phyloP scores from a whole-genome alignment of 2,797 vertebrate genomes.

The Gallinago solitaria region DNA sequence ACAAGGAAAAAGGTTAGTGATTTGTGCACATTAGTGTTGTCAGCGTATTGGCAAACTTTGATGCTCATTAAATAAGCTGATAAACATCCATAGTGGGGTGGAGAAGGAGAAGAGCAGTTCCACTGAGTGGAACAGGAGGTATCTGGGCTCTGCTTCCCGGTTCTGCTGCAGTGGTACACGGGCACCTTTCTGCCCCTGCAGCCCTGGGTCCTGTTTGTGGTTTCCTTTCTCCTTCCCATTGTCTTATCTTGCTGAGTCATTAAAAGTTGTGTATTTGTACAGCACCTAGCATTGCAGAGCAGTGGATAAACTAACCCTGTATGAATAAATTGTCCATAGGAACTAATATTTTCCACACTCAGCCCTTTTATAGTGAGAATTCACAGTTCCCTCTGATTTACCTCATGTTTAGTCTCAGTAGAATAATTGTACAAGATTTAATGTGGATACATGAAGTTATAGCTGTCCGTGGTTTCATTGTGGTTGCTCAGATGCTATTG shows the following conservation, averaged over 20 bases:
- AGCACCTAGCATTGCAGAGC: not conserved
- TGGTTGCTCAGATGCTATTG: not conserved
- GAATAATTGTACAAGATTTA: not conserved
- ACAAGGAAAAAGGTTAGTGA: not conserved
- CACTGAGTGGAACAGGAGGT: not conserved
- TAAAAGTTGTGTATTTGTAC: not conserved
- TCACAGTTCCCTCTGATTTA: not conserved
- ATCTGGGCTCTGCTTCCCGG: not conserved
- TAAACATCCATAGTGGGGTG: not conserved
- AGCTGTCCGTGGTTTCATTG: not conserved
- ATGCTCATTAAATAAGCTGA: not conserved
- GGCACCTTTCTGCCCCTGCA: not conserved
- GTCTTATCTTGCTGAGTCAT: not conserved
- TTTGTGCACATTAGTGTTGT: not conserved
- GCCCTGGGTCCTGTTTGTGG: not conserved
- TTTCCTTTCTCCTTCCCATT: not conserved
- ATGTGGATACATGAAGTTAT: not conserved
- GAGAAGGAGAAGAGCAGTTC: not conserved
- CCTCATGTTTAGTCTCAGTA: not conserved
- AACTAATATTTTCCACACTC: not conserved
- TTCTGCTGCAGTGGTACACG: rapidly evolving
- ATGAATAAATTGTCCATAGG: not conserved
- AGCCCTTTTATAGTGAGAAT: not conserved
- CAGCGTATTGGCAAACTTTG: not conserved
- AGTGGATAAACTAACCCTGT: not conserved